A percentile compares a stretch with the other conserved stretches of the same genome.
Conservation (phyloP, 2,113 vertebrate genomes). For the Pluvialis apricaria region DNA sequence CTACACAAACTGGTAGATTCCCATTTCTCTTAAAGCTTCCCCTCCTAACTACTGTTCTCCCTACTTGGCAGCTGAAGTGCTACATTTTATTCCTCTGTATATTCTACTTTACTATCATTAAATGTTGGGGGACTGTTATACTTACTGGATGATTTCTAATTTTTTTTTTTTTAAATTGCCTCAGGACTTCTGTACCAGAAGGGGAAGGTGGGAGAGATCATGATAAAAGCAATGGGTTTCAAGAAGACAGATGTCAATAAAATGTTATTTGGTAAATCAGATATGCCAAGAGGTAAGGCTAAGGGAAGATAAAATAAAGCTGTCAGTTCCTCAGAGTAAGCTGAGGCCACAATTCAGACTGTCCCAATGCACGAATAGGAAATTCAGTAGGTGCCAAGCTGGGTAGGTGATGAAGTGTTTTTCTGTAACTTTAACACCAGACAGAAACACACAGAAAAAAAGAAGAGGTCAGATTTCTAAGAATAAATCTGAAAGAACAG, state of each 20-base stretch:
- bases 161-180: background rate
- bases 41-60: background rate
- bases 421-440: background rate
- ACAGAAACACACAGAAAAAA: background rate
- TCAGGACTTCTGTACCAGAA: background rate
- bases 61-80: background rate
- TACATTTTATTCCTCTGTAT: background rate
- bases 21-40: background rate
- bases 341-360: background rate
- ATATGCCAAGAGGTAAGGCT: background rate
- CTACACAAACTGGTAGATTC: background rate
- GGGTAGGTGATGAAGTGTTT: background rate
- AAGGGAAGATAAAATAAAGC: background rate
- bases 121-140: background rate
- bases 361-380: background rate
- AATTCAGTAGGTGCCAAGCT: background rate
- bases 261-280: background rate
- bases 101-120: background rate
- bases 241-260: background rate
- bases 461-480: background rate
- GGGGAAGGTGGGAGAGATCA: background rate
- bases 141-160: background rate
- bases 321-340: background rate
- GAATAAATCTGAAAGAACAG: background rate
- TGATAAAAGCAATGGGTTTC: background rate